Percentiles rank a stretch among this genome's conserved stretches.
Evolutionary conservation across 2,888 invertebrate species (phyloP).

Genomic region (Neria commutata): DNA sequence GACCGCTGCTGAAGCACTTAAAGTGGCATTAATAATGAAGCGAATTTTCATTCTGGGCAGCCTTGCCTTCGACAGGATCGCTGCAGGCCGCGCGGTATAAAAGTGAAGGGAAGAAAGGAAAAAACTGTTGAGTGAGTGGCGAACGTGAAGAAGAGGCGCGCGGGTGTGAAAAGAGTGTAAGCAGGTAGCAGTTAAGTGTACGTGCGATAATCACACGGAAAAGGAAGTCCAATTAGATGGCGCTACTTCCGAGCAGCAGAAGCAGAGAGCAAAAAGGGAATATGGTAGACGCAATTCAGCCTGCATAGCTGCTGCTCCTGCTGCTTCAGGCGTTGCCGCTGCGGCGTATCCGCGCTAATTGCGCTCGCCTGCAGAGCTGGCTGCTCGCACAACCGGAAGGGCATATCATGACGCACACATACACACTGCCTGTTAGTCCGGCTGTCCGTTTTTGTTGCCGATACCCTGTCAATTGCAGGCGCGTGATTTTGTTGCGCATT

Average conservation of each 20-base stretch:
- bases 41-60: constrained; percentile 36
- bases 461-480: constrained; percentile 1
- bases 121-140: background rate
- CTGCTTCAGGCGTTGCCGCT: background rate
- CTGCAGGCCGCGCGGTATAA: constrained; percentile 3
- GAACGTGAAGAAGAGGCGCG: constrained; percentile 15
- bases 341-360: background rate
- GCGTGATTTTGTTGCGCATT: constrained; percentile 26
- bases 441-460: constrained; percentile 19
- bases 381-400: background rate
- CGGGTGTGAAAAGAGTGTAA: background rate
- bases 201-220: constrained; percentile 51
- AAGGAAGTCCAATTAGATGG: constrained; percentile 58
- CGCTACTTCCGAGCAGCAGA: constrained; percentile 43
- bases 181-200: constrained; percentile 5
- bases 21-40: constrained; percentile 54
- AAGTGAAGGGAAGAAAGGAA: background rate
- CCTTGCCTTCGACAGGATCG: constrained; percentile 2
- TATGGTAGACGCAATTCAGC: background rate
- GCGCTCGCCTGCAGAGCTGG: background rate
- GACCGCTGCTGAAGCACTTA: constrained; percentile 41
- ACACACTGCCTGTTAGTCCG: constrained; percentile 11
- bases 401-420: background rate
- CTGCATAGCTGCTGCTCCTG: background rate
- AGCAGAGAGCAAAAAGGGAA: background rate